Conservation (phyloP, 1,140 invertebrate genomes). For the Drosophila murphyi region DNA sequence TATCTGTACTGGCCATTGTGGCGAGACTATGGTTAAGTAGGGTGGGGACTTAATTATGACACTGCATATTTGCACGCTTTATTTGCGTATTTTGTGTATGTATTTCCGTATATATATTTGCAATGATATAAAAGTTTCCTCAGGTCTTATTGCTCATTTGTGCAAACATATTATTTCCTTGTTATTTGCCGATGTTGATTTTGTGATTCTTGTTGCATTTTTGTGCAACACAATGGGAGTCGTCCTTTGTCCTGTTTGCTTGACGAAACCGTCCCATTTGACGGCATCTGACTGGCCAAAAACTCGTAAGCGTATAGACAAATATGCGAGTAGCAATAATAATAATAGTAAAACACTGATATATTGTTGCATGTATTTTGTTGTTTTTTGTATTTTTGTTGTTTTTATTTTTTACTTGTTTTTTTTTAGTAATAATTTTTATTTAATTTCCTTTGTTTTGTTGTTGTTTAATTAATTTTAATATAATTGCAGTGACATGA, state of each 20-base stretch:
- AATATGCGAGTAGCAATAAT: slow-evolving; percentile 15
- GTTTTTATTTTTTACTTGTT: slow-evolving; percentile 32
- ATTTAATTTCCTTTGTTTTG: slow-evolving; percentile 80
- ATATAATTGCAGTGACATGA: slow-evolving; percentile 83
- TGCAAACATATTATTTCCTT: slow-evolving; percentile 25
- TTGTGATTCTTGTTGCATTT: not conserved
- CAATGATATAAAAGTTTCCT: slow-evolving; percentile 15
- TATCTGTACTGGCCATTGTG: not conserved
- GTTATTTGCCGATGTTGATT: slow-evolving; percentile 3
- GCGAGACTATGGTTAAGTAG: not conserved
- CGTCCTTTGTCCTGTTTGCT: slow-evolving; percentile 4
- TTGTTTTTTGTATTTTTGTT: slow-evolving; percentile 24
- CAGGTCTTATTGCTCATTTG: slow-evolving; percentile 36
- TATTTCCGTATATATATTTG: slow-evolving; percentile 1
- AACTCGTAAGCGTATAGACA: slow-evolving; percentile 13
- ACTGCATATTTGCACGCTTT: slow-evolving; percentile 35
- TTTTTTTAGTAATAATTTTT: slow-evolving; percentile 82
- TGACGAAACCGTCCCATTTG: not conserved
- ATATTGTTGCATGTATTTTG: slow-evolving; percentile 54
- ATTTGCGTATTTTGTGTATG: slow-evolving; percentile 19
- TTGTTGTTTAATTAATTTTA: slow-evolving; percentile 80
- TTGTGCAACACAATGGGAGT: not conserved
- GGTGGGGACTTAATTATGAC: slow-evolving; percentile 42
- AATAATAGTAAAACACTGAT: slow-evolving; percentile 62
- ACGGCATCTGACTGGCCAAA: not conserved